These are phyloP conservation scores for Argynnis bischoffii DNA, from an alignment of 2,888 invertebrate genomes.

Conservation along the genomic window DNA sequence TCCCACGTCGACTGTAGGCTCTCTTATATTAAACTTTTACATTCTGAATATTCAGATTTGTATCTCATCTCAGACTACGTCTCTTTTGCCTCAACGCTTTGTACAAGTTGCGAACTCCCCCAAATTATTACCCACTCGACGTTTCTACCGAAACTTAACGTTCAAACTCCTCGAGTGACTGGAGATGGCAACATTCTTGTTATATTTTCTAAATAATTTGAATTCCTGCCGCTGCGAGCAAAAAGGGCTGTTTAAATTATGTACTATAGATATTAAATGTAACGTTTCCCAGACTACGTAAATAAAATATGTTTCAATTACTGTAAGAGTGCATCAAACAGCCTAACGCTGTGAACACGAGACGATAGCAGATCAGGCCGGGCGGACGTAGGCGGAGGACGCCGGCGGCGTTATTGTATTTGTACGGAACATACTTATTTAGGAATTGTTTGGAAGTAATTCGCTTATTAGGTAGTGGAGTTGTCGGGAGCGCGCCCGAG, in stretches of 20 bases:
- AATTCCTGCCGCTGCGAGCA: background rate
- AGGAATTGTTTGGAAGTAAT: conserved; percentile 6
- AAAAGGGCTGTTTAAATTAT: background rate
- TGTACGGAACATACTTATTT: background rate
- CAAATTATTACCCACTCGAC: background rate
- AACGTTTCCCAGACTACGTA: too few relatives aligned
- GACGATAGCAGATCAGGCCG: too few relatives aligned
- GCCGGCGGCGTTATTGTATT: too few relatives aligned
- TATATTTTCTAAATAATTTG: background rate
- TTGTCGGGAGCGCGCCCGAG: conserved; percentile 55
- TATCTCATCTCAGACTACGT: background rate
- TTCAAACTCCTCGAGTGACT: background rate
- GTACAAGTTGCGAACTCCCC: background rate
- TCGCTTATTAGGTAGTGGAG: conserved; percentile 49
- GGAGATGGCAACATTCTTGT: background rate
- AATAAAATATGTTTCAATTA: too few relatives aligned
- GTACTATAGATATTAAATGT: too few relatives aligned
- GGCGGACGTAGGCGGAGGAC: too few relatives aligned
- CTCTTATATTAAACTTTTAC: too few relatives aligned
- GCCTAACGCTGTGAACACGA: too few relatives aligned
- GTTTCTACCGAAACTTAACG: background rate
- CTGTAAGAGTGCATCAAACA: too few relatives aligned
- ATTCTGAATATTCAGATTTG: background rate
- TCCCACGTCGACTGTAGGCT: background rate
- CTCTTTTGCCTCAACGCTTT: background rate